Conservation (phyloP, 2,888 invertebrate species). For the Ochropacha duplaris region DNA sequence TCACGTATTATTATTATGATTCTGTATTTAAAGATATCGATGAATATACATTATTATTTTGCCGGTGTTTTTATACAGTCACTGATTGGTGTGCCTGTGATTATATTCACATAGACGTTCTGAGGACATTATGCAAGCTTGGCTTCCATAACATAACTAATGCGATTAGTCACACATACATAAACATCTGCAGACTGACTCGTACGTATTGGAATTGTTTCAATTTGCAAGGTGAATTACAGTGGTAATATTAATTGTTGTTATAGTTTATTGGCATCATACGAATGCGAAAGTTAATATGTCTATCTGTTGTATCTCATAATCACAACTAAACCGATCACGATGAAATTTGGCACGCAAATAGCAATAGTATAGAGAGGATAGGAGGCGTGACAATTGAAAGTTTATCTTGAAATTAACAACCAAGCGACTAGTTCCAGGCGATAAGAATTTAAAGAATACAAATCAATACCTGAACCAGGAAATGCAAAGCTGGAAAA, state of each 20-base stretch:
- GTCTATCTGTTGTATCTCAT: too few relatives aligned
- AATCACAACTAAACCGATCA: too few relatives aligned
- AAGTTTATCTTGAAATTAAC: not conserved
- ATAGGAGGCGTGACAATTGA: not conserved
- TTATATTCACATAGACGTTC: not conserved
- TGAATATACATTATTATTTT: not conserved
- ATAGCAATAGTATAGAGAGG: too few relatives aligned
- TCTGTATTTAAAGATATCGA: not conserved
- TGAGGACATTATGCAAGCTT: not conserved
- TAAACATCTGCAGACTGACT: slow-evolving; percentile 2
- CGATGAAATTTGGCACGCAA: too few relatives aligned
- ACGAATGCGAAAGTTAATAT: too few relatives aligned
- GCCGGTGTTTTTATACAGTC: too few relatives aligned
- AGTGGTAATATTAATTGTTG: not conserved
- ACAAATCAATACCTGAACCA: not conserved
- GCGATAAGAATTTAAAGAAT: not conserved
- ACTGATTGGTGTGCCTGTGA: not conserved
- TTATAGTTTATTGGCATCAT: not conserved
- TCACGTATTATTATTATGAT: not conserved
- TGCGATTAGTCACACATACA: not conserved
- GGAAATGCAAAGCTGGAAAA: too few relatives aligned
- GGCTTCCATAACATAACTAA: not conserved
- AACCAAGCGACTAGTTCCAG: not conserved
- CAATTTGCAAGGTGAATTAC: not conserved
- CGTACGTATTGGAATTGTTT: not conserved